phyloP scores from a whole-genome alignment of 2,797 vertebrate genomes.

The Tapirus indicus region DNA sequence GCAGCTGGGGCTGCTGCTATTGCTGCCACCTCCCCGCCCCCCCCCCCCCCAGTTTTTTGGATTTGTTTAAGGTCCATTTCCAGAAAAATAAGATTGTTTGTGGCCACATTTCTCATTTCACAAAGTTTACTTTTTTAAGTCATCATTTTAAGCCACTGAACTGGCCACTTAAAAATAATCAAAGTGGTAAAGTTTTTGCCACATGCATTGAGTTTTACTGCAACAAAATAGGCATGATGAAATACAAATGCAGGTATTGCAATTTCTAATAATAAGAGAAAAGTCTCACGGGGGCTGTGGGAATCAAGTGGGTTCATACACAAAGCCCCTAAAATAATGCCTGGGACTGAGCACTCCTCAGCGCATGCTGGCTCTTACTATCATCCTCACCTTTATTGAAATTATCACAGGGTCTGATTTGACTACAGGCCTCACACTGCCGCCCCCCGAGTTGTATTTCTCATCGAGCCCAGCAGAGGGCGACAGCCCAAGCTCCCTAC shows the following conservation, averaged over 20 bases:
- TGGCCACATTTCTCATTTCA: background rate
- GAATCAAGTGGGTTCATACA: background rate
- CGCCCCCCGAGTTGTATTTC: background rate
- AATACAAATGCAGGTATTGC: background rate
- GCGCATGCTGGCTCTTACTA: rapidly evolving
- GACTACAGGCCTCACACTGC: background rate
- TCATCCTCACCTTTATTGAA: too few relatives aligned
- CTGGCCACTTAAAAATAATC: background rate
- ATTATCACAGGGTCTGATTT: rapidly evolving
- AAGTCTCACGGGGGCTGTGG: background rate
- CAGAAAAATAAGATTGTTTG: background rate
- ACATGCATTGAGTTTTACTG: rapidly evolving
- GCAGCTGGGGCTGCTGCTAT: background rate
- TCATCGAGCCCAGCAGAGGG: background rate
- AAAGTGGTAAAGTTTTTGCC: background rate
- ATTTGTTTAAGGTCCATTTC: background rate
- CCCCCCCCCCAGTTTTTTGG: background rate
- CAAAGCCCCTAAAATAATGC: background rate
- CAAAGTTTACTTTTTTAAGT: background rate
- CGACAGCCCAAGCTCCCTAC: rapidly evolving
- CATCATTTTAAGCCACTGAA: background rate
- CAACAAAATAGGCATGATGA: rapidly evolving
- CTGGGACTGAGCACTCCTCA: background rate
- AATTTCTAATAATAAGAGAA: background rate
- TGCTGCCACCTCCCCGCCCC: too few relatives aligned